A percentile compares a stretch with the other conserved stretches of the same genome.
These are phyloP conservation scores for Pterocles orientalis DNA, from an alignment of 2,113 vertebrate genomes.

Conservation along the genomic window DNA sequence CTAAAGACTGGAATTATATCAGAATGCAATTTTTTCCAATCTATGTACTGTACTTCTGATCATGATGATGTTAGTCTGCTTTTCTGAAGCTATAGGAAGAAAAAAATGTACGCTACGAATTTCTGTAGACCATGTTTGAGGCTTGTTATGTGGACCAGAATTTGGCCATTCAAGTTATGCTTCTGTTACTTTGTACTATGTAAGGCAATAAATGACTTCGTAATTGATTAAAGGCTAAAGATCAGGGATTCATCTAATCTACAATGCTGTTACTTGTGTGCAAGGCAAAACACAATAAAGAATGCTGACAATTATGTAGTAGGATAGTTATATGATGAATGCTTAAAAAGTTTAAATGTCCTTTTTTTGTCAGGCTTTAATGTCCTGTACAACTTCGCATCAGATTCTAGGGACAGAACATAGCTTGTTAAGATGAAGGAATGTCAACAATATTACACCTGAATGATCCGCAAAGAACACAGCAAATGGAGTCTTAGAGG, in stretches of 20 bases:
- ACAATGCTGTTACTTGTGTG: not conserved
- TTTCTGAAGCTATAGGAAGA: not conserved
- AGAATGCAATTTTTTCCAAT: not conserved
- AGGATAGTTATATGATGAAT: not conserved
- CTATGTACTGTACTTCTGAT: not conserved
- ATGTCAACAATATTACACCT: not conserved
- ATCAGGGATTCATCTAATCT: not conserved
- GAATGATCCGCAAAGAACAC: not conserved
- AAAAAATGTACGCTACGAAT: not conserved
- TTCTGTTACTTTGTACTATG: not conserved
- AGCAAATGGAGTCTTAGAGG: not conserved
- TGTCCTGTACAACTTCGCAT: not conserved
- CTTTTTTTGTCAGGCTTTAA: not conserved
- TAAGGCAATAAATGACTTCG: not conserved
- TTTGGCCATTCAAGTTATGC: not conserved
- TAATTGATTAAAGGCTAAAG: not conserved
- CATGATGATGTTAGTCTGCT: not conserved
- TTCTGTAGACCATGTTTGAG: not conserved
- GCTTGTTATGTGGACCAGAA: not conserved
- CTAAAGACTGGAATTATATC: not conserved
- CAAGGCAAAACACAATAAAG: not conserved
- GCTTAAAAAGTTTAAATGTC: not conserved
- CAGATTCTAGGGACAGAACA: not conserved
- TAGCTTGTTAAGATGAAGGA: not conserved
- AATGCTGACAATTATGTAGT: not conserved